These are phyloP conservation scores for Nipponacmea schrenckii DNA, from an alignment of 2,888 invertebrate genomes.

Conservation along the genomic window DNA sequence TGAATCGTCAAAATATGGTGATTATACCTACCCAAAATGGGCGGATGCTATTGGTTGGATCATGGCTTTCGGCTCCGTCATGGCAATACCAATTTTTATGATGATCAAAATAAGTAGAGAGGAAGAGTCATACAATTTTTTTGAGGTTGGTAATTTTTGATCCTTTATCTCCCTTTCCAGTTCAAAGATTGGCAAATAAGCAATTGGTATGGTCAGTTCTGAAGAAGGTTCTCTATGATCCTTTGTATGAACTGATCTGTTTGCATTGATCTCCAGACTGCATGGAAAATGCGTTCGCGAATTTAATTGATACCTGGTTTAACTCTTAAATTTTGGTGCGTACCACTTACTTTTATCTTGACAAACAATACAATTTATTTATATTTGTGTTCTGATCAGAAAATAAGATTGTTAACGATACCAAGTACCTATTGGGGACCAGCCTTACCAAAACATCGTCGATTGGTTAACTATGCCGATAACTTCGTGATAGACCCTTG, in stretches of 20 bases:
- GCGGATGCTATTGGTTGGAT: constrained; percentile 63
- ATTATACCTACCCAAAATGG: constrained; percentile 60
- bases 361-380: no score
- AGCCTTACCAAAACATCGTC: constrained; percentile 49
- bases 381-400: constrained; percentile 31
- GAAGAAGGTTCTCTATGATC: neutral
- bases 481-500: constrained; percentile 53
- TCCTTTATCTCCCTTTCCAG: neutral
- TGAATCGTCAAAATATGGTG: constrained; percentile 54
- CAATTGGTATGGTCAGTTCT: neutral
- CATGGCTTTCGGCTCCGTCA: constrained; percentile 52
- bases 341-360: no score
- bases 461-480: constrained; percentile 48
- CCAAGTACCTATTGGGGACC: constrained; percentile 58
- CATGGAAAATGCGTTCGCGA: no score
- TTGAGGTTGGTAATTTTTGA: constrained; percentile 29
- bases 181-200: neutral
- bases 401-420: constrained; percentile 37
- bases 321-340: no score
- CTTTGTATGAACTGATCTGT: neutral
- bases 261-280: neutral
- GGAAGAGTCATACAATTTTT: constrained; percentile 36
- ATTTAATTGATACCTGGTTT: no score
- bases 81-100: constrained; percentile 56
- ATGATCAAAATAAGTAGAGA: constrained; percentile 46